A percentile compares a stretch with the other conserved stretches of the same genome.
These are phyloP conservation scores for Serripes groenlandicus DNA, from an alignment of 2,888 invertebrate species.

Conservation along the genomic window DNA sequence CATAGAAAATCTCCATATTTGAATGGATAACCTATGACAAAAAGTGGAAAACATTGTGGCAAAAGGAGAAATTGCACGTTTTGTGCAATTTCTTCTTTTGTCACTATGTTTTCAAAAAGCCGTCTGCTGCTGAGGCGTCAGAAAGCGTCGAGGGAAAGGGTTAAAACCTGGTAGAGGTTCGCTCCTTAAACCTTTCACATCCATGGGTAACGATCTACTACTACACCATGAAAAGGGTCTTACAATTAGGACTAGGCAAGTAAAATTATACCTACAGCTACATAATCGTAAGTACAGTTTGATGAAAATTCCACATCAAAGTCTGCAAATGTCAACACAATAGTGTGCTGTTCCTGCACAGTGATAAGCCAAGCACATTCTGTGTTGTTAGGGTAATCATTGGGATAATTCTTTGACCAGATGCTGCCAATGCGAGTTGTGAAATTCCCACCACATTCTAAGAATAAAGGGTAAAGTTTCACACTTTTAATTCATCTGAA, in stretches of 20 bases:
- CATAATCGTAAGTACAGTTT: slow-evolving; percentile 89
- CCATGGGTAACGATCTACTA: too few relatives aligned
- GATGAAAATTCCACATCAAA: slow-evolving; percentile 84
- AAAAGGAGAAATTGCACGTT: too few relatives aligned
- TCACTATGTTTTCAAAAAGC: not conserved
- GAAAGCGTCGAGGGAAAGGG: too few relatives aligned
- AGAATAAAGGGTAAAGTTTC: not conserved
- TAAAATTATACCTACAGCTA: slow-evolving; percentile 88
- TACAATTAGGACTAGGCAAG: too few relatives aligned
- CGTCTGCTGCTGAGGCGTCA: too few relatives aligned
- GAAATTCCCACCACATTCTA: slow-evolving; percentile 93
- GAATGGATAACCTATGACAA: too few relatives aligned
- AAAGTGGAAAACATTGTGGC: too few relatives aligned
- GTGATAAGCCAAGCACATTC: slow-evolving; percentile 93
- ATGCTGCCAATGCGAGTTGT: slow-evolving; percentile 90
- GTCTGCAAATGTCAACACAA: slow-evolving; percentile 84
- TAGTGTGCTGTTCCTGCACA: slow-evolving; percentile 87
- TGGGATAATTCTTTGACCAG: slow-evolving; percentile 90
- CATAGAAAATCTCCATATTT: too few relatives aligned
- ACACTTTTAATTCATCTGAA: too few relatives aligned
- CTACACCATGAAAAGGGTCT: too few relatives aligned
- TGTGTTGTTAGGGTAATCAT: slow-evolving; percentile 88
- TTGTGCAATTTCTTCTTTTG: not conserved
- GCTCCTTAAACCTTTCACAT: too few relatives aligned
- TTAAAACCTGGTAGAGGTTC: too few relatives aligned